These are phyloP conservation scores for Oreohelix idahoensis DNA, from an alignment of 1,140 invertebrate species.

Conservation along the genomic window DNA sequence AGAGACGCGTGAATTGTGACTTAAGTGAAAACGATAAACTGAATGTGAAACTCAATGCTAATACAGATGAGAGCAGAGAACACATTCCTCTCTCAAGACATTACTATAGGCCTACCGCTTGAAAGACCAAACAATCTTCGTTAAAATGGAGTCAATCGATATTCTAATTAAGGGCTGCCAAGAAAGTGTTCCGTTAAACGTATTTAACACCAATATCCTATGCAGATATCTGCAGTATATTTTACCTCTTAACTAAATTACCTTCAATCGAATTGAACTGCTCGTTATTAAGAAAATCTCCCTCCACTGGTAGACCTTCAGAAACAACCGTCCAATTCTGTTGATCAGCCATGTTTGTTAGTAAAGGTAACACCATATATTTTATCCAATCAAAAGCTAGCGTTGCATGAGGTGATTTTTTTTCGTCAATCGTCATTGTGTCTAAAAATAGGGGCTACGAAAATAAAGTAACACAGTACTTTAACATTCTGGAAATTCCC, in stretches of 20 bases:
- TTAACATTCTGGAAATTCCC: not conserved
- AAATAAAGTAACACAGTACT: no score
- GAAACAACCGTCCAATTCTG: slow-evolving; percentile 19
- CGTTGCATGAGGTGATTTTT: slow-evolving; percentile 29
- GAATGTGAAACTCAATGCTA: no score
- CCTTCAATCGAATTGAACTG: slow-evolving; percentile 16
- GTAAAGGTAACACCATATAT: slow-evolving; percentile 28
- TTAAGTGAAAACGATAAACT: no score
- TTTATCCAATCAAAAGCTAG: slow-evolving; percentile 29
- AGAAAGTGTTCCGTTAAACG: no score
- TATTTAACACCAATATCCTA: no score
- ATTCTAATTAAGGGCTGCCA: no score
- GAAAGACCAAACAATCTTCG: no score
- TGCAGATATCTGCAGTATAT: not conserved
- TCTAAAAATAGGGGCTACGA: not conserved
- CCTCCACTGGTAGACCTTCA: not conserved
- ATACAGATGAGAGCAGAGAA: no score
- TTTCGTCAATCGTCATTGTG: not conserved
- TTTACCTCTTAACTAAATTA: not conserved
- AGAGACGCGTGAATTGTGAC: no score
- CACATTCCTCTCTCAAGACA: no score
- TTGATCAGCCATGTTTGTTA: slow-evolving; percentile 36
- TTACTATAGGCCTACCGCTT: no score
- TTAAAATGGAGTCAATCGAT: no score
- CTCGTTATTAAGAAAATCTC: slow-evolving; percentile 16